Conservation (phyloP, 2,797 vertebrate genomes). For the Echiichthys vipera region DNA sequence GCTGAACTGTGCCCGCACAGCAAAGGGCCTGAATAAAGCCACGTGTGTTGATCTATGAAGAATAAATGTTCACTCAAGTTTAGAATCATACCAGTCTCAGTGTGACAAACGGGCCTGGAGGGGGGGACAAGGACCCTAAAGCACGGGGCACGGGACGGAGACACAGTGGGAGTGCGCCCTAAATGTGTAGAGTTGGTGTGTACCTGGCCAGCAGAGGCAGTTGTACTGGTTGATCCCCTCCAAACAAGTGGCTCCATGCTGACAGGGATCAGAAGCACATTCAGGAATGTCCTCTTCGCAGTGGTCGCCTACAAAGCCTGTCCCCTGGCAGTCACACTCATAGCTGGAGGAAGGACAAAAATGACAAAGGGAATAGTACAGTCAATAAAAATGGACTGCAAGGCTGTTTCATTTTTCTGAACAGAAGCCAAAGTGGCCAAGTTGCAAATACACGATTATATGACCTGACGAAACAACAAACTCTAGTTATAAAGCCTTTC, state of each 20-base stretch:
- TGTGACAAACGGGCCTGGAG: too few species aligned
- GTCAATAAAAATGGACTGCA: background rate
- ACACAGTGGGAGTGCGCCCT: too few species aligned
- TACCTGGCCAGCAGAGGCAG: constrained; percentile 95
- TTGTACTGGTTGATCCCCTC: constrained; percentile 88
- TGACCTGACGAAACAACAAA: background rate
- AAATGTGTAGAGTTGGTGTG: background rate
- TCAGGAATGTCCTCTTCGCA: constrained; percentile 92
- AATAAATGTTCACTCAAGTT: too few species aligned
- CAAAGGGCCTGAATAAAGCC: too few species aligned
- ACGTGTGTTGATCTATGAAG: too few species aligned
- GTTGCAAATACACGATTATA: background rate
- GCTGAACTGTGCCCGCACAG: too few species aligned
- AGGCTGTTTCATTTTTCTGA: background rate
- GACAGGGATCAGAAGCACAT: constrained; percentile 92
- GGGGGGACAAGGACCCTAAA: too few species aligned
- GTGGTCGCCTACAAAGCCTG: constrained; percentile 87
- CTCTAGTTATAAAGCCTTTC: background rate
- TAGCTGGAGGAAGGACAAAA: constrained; percentile 78
- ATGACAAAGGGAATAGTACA: background rate
- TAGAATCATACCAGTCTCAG: too few species aligned
- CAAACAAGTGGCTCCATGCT: constrained; percentile 87
- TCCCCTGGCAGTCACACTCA: constrained; percentile 89
- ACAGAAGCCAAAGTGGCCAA: background rate
- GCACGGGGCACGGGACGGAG: too few species aligned